These are phyloP conservation scores for Apteryx owenii DNA, from an alignment of 2,113 vertebrate genomes.

Conservation along the genomic window DNA sequence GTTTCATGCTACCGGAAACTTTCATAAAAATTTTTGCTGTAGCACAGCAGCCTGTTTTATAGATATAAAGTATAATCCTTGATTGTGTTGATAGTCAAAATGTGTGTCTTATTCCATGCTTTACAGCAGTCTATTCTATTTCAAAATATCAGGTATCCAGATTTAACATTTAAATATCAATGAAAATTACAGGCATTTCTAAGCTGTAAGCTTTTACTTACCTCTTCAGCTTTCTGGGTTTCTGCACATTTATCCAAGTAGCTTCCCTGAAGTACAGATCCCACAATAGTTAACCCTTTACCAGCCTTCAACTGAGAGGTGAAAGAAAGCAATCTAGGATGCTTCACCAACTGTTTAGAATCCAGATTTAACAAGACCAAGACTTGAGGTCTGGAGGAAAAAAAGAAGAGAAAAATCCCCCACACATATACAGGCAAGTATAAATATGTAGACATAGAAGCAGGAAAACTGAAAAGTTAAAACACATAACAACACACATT, in stretches of 20 bases:
- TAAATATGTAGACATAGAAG: too few relatives aligned
- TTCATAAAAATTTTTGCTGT: background rate
- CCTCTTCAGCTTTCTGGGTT: slow-evolving; percentile 90
- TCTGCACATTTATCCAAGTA: slow-evolving; percentile 89
- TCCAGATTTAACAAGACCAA: slow-evolving; percentile 92
- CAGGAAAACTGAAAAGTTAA: too few relatives aligned
- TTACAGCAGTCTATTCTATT: background rate
- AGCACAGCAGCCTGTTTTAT: background rate
- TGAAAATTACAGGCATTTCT: background rate
- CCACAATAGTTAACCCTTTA: slow-evolving; percentile 95
- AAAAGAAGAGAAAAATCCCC: too few relatives aligned
- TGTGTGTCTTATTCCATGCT: background rate
- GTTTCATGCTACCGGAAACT: too few relatives aligned
- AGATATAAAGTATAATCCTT: background rate
- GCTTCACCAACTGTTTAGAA: slow-evolving; percentile 85
- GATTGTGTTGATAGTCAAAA: background rate
- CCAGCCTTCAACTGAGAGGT: slow-evolving; percentile 95
- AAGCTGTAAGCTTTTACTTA: slow-evolving; percentile 42
- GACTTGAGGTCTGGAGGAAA: slow-evolving; percentile 86
- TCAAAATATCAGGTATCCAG: background rate
- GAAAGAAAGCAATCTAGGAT: slow-evolving; percentile 91
- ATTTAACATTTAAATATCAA: background rate
- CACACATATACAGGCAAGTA: too few relatives aligned
- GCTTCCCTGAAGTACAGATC: slow-evolving; percentile 90
- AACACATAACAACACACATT: too few relatives aligned